phyloP scores from a whole-genome alignment of 2,113 vertebrate genomes.

The Strix uralensis region DNA sequence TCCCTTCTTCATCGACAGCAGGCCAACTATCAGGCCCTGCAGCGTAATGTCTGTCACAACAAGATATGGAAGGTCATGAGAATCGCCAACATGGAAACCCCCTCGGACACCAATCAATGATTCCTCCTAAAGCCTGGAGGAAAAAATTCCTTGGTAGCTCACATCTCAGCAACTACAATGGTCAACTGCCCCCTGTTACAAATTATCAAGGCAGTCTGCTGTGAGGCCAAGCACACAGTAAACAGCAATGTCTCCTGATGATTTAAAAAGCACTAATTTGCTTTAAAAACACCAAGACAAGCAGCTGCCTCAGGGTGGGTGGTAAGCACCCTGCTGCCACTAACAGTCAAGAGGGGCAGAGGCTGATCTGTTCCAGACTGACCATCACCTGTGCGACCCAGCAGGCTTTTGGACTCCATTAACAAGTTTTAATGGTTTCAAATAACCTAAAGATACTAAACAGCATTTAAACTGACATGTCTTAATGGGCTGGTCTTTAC shows the following conservation, averaged over 20 bases:
- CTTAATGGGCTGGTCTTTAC: background rate
- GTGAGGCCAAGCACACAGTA: background rate
- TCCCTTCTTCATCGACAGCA: constrained; percentile 88
- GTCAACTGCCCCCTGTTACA: background rate
- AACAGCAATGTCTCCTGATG: background rate
- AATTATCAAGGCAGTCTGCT: background rate
- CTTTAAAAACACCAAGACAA: background rate
- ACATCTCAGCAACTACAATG: background rate
- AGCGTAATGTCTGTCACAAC: constrained; percentile 83
- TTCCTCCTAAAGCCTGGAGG: background rate
- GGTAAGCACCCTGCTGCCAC: background rate
- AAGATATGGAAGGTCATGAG: background rate
- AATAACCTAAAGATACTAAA: background rate
- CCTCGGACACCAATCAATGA: background rate
- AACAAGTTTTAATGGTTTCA: background rate
- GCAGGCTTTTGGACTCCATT: background rate
- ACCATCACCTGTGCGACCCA: background rate
- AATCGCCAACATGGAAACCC: fast-evolving
- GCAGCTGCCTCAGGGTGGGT: no score
- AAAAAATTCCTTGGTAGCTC: background rate
- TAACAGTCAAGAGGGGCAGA: background rate
- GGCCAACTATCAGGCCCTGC: constrained; percentile 83
- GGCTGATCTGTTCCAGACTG: background rate
- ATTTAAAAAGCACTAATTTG: no score
- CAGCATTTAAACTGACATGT: background rate